These are phyloP conservation scores for Dromococcyx pavoninus DNA, from an alignment of 2,797 vertebrate genomes.

Conservation along the genomic window DNA sequence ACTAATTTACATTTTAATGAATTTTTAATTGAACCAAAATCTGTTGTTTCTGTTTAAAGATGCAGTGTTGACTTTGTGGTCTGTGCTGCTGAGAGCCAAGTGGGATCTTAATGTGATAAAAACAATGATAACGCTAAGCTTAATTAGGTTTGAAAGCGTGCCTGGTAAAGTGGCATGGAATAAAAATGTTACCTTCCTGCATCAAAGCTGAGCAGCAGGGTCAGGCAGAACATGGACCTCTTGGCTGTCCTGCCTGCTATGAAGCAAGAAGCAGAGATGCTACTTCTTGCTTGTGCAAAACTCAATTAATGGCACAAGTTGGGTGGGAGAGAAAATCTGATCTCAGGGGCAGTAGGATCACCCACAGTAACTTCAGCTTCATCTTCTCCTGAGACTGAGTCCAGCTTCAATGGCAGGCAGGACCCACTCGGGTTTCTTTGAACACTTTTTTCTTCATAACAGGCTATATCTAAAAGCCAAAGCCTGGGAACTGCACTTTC, in stretches of 20 bases:
- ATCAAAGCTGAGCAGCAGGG: background rate
- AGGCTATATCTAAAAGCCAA: background rate
- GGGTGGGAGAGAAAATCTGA: background rate
- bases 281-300: background rate
- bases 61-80: slow-evolving; percentile 79
- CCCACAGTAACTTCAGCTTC: background rate
- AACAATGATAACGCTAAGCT: slow-evolving; percentile 79
- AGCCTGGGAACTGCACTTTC: background rate
- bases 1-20: slow-evolving; percentile 86
- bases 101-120: slow-evolving; percentile 80
- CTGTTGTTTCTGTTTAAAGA: slow-evolving; percentile 85
- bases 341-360: background rate
- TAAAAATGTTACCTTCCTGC: background rate
- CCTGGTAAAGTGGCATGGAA: slow-evolving; percentile 38
- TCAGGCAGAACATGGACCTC: background rate
- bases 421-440: background rate
- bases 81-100: slow-evolving; percentile 75
- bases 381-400: background rate
- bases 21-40: slow-evolving; percentile 86
- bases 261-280: background rate
- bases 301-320: fast-evolving
- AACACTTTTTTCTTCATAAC: background rate
- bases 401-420: background rate
- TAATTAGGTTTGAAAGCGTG: slow-evolving; percentile 78
- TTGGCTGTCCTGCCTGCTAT: background rate